Conservation (phyloP, 2,113 vertebrate genomes). For the Strigops habroptila region DNA sequence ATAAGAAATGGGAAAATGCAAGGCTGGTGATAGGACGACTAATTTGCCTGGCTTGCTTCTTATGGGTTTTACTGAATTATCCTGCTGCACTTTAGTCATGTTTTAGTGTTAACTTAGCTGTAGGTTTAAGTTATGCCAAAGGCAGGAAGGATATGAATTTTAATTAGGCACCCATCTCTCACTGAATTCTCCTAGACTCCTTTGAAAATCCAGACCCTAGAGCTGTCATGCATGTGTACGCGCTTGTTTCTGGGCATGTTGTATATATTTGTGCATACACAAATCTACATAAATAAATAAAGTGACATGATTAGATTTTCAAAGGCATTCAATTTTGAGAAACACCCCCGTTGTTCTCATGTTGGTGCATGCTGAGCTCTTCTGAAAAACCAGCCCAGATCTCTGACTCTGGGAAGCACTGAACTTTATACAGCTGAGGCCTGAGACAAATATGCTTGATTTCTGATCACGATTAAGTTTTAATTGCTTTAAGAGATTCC, state of each 20-base stretch:
- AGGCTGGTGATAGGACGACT: constrained; percentile 12
- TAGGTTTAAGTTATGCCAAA: constrained; percentile 35
- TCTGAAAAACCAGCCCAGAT: constrained; percentile 10
- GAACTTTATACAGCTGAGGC: neutral
- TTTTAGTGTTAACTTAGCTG: constrained; percentile 48
- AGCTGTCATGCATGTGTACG: constrained; percentile 4
- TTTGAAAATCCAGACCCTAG: constrained; percentile 24
- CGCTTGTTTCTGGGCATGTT: constrained; percentile 9
- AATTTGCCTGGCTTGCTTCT: constrained; percentile 13
- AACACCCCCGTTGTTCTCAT: neutral
- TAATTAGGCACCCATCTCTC: constrained; percentile 53
- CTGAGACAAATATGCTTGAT: neutral
- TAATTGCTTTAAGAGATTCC: neutral
- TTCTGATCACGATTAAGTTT: neutral
- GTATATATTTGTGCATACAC: constrained; percentile 5
- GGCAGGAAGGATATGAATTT: constrained; percentile 35
- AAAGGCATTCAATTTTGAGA: neutral
- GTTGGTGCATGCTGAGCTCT: neutral
- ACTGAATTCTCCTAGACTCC: neutral
- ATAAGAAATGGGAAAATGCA: neutral
- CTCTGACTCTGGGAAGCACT: neutral
- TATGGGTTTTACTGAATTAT: constrained; percentile 44
- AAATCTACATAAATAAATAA: constrained; percentile 63
- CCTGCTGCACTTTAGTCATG: constrained; percentile 29
- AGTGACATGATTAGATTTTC: constrained; percentile 36